These are phyloP conservation scores for Sinonovacula constricta DNA, from an alignment of 1,140 invertebrate species.

Conservation along the genomic window DNA sequence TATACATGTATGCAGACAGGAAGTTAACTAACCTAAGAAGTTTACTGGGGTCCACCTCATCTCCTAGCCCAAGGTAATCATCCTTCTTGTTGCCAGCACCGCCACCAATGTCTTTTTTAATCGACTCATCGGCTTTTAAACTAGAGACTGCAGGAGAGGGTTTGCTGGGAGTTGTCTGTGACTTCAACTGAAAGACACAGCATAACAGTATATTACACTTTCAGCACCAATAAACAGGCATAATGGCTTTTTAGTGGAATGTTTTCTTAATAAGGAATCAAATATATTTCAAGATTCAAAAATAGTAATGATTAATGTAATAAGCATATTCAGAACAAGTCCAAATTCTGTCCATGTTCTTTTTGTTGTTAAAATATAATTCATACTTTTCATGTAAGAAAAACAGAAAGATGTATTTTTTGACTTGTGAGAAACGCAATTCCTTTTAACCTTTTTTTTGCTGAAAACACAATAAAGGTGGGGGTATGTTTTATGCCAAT, in stretches of 20 bases:
- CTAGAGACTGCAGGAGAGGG: background rate
- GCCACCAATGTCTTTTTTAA: background rate
- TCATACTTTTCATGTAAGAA: too few species aligned
- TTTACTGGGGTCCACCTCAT: slow-evolving; percentile 48
- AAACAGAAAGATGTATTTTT: too few species aligned
- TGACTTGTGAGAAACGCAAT: too few species aligned
- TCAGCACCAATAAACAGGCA: background rate
- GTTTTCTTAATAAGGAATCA: too few species aligned
- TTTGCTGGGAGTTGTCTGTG: background rate
- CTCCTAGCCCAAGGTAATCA: slow-evolving; percentile 58
- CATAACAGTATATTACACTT: background rate
- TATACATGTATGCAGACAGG: too few species aligned
- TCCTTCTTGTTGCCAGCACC: slow-evolving; percentile 13
- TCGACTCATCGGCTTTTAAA: background rate
- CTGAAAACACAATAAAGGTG: too few species aligned
- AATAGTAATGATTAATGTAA: too few species aligned
- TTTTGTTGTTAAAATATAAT: too few species aligned
- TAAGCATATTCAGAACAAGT: too few species aligned
- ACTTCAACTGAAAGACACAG: background rate
- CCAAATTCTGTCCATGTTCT: too few species aligned
- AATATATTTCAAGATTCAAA: too few species aligned
- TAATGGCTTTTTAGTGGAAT: background rate
- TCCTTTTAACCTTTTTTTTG: too few species aligned
- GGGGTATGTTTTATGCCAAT: background rate
- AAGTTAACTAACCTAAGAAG: slow-evolving; percentile 52